Conservation (phyloP, 1,140 invertebrate species). For the Piezodorus guildinii region DNA sequence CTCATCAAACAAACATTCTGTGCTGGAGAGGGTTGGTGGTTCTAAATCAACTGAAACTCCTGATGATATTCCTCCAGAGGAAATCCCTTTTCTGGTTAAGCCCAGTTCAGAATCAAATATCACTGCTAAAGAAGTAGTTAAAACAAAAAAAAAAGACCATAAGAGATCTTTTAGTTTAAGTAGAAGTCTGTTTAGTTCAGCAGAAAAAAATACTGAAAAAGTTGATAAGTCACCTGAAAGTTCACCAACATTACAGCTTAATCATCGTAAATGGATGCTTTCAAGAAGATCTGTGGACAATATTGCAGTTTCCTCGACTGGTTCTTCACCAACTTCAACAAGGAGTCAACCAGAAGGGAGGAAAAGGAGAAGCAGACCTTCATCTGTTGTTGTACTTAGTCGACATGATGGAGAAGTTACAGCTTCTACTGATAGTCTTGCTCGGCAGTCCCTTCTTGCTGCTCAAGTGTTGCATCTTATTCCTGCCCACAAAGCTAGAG, state of each 20-base stretch:
- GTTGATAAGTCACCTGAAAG: conserved; percentile 20
- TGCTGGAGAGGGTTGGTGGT: conserved; percentile 21
- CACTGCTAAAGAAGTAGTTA: not conserved
- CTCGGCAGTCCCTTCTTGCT: conserved; percentile 56
- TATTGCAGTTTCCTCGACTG: conserved; percentile 26
- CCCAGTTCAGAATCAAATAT: conserved; percentile 14
- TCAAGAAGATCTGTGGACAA: conserved; percentile 28
- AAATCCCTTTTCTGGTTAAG: conserved; percentile 13
- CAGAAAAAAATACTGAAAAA: conserved; percentile 19
- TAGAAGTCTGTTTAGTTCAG: conserved; percentile 18
- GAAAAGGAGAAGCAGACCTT: conserved; percentile 24
- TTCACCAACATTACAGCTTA: conserved; percentile 13
- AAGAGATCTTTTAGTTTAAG: conserved; percentile 27
- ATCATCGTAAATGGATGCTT: conserved; percentile 19
- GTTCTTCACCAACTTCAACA: conserved; percentile 24
- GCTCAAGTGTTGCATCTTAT: conserved; percentile 67
- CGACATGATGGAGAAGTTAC: conserved; percentile 14
- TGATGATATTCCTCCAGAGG: conserved; percentile 26
- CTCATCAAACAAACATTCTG: conserved; percentile 19
- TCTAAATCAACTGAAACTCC: conserved; percentile 31
- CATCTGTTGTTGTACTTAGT: conserved; percentile 22
- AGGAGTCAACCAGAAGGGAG: conserved; percentile 20
- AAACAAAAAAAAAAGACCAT: conserved; percentile 22
- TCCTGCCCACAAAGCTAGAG: conserved; percentile 61
- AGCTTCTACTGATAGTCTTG: conserved; percentile 55